Conservation (phyloP, 2,797 vertebrate species). For the Ceyx erithaca region DNA sequence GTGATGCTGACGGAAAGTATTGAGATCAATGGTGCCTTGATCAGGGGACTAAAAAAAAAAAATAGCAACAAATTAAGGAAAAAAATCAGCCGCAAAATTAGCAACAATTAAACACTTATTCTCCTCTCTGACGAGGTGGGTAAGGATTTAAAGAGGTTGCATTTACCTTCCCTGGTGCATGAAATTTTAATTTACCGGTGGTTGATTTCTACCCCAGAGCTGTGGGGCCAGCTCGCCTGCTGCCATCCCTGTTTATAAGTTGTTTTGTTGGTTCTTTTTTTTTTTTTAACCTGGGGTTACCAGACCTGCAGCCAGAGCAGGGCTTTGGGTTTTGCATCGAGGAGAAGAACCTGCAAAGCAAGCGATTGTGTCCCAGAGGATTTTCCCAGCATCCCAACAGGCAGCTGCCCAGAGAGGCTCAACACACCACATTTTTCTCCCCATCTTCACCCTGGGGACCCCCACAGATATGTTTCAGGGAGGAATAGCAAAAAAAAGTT, state of each 20-base stretch:
- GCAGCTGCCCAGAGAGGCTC: neutral
- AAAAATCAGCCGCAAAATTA: neutral
- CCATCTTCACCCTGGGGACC: neutral
- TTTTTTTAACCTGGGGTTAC: neutral
- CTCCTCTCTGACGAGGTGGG: neutral
- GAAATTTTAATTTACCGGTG: neutral
- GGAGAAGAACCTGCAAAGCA: neutral
- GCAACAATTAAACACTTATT: neutral
- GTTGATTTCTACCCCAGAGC: neutral
- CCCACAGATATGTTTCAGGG: neutral
- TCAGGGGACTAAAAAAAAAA: neutral
- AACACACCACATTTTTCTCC: no score
- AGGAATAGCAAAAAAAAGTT: neutral
- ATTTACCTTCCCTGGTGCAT: neutral
- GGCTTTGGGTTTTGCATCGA: neutral
- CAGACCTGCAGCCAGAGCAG: accelerated
- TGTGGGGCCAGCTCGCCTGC: accelerated
- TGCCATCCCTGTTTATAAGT: accelerated
- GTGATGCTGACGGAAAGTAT: accelerated
- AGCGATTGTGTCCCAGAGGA: no score
- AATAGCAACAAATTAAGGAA: neutral
- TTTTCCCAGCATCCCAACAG: accelerated
- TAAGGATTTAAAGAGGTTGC: neutral
- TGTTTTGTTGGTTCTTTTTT: neutral
- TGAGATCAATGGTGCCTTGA: neutral